Evolutionary conservation across 1,140 invertebrate species (phyloP), one percentile per base, ranked within the genome.

Genomic region (Euura lappo): DNA sequence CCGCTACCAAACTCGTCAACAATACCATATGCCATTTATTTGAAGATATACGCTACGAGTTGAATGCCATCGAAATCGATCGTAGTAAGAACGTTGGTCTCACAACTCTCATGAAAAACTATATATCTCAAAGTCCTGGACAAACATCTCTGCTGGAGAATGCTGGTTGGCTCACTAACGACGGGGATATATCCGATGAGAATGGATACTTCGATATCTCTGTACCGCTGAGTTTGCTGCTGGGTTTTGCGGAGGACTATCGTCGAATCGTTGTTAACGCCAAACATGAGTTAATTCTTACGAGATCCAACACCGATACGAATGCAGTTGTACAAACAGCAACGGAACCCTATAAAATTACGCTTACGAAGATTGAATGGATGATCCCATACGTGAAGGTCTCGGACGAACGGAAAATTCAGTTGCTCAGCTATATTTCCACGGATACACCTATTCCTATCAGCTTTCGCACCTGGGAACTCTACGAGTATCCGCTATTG

Each of bases 201-300:
- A 28, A 28, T 28, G 28, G 28, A 28, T 28, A 28, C 28, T 28
- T 28, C 28, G 28, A 28, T 28, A 28, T 28, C 28, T 28, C 28
- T 28, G 28, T 28, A 28, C 28, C 28, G 28, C 28, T 28, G 28
- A 28, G 28, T 28, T 28, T 28, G 28, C 28, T 28, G 28, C 28
- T 28, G 28, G 28, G 28, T 28, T 28, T 28, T 28, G 28, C 28
- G 28, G 28, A 28, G 28, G 28, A 28, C 28, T 28, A 28, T 28
- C 28, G 28, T 28, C 28, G 28, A 28, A 28, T 28, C 28, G 28
- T 28, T 28, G 28, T 28, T 28, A 28, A 28, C 28, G 28, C 28
- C 28, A 85, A 86, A 78, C 86, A 88, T 78, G 85, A 89, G 78
- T 71, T 89, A 13, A 81, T 89, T 78, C 75, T 89, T 44, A 82